Percentiles rank a stretch among this genome's conserved stretches.
Evolutionary conservation across 1,140 invertebrate genomes (phyloP).

Genomic region (Ceratitis capitata): DNA sequence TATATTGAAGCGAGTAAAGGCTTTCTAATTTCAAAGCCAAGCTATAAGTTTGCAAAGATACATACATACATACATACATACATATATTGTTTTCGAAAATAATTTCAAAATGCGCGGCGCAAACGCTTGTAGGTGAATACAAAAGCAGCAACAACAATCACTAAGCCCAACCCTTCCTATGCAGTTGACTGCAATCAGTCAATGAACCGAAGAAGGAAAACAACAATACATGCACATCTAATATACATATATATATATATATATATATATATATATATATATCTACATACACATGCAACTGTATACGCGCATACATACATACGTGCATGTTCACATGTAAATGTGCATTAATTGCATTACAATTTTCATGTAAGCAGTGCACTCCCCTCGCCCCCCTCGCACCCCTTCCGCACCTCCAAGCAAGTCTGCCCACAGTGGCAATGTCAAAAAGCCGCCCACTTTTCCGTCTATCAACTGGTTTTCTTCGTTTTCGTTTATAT

Average conservation of each 20-base stretch:
- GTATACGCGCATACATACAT: not conserved
- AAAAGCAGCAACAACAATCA: not conserved
- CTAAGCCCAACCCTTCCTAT: not conserved
- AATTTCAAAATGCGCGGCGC: not conserved
- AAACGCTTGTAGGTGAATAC: not conserved
- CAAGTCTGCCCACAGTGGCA: not conserved
- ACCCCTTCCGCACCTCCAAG: not conserved
- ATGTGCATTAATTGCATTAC: not conserved
- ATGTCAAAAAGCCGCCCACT: slow-evolving; percentile 14
- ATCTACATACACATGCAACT: not conserved
- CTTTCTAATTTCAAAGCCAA: not conserved
- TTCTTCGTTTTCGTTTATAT: not conserved
- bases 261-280: too few species aligned
- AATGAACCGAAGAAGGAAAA: not conserved
- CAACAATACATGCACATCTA: not conserved
- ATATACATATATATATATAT: not conserved
- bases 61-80: not conserved
- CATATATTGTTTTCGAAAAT: not conserved
- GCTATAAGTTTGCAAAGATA: too few species aligned
- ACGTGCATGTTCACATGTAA: not conserved
- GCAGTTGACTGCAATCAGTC: not conserved
- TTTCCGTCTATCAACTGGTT: not conserved
- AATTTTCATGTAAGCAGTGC: not conserved
- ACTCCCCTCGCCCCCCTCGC: not conserved
- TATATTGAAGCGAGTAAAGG: not conserved